A percentile compares a stretch with the other conserved stretches of the same genome.
Conservation (phyloP, 2,888 invertebrate genomes). For the Pachymerium ferrugineum region DNA sequence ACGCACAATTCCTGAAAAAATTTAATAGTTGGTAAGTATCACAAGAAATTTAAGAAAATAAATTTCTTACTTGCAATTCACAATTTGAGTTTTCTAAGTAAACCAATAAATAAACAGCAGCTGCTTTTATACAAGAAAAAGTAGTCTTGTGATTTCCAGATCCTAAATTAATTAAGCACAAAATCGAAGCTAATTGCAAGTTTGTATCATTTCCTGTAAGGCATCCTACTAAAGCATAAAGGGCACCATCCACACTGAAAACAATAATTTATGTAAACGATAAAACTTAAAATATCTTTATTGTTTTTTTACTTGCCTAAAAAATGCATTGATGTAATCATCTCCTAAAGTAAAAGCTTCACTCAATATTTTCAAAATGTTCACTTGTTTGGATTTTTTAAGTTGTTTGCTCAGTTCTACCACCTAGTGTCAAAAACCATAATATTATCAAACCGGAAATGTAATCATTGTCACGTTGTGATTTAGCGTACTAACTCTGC, state of each 20-base stretch:
- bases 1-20: conserved; percentile 31
- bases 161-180: conserved; percentile 33
- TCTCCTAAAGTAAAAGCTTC: neutral
- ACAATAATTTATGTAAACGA: neutral
- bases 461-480: too few relatives aligned
- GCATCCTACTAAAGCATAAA: conserved; percentile 30
- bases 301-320: neutral
- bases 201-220: conserved; percentile 30
- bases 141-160: conserved; percentile 30
- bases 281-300: neutral
- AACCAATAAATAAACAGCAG: conserved; percentile 31
- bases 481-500: too few relatives aligned
- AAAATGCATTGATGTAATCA: neutral
- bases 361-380: neutral
- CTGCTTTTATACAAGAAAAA: conserved; percentile 1
- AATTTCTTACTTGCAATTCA: neutral
- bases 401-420: neutral
- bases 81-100: neutral
- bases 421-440: neutral
- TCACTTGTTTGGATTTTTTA: neutral
- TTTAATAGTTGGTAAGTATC: neutral
- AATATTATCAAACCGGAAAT: neutral
- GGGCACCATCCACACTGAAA: conserved; percentile 32
- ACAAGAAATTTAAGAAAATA: neutral
- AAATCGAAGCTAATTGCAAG: conserved; percentile 31